A percentile compares a stretch with the other conserved stretches of the same genome.
These are phyloP conservation scores for Cantharis lateralis DNA, from an alignment of 2,888 invertebrate genomes.

Conservation along the genomic window DNA sequence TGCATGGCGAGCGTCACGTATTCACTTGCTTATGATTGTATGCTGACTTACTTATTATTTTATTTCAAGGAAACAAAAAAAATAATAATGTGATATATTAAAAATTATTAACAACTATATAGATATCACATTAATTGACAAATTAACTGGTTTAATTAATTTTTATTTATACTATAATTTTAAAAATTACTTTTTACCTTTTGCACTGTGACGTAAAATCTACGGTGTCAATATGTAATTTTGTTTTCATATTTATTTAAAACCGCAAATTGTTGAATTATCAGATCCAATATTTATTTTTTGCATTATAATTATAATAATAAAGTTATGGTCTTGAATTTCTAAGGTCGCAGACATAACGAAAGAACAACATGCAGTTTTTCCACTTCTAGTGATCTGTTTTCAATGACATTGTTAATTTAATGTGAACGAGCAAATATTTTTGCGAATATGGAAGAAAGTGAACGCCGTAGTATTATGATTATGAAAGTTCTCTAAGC, in stretches of 20 bases:
- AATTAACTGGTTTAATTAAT: background rate
- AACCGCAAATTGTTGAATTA: background rate
- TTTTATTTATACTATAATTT: background rate
- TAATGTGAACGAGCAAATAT: background rate
- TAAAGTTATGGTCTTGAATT: background rate
- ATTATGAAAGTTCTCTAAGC: background rate
- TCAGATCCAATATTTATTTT: background rate
- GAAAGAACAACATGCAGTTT: background rate
- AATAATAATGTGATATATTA: background rate
- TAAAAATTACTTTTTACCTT: background rate
- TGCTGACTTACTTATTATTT: background rate
- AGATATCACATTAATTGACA: background rate
- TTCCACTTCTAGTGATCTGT: background rate
- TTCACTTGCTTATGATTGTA: background rate
- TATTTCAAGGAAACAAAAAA: background rate
- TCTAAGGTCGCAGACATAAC: background rate
- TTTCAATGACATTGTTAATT: background rate
- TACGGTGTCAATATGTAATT: too few relatives aligned
- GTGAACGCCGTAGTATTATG: background rate
- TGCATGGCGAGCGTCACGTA: background rate
- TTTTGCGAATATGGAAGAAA: background rate
- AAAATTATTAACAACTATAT: background rate
- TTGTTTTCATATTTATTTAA: background rate
- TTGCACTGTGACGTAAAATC: background rate
- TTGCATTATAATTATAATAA: background rate